A percentile compares a stretch with the other conserved stretches of the same genome.
These are phyloP conservation scores for Melanophora roralis DNA, from an alignment of 2,888 invertebrate genomes.

Conservation along the genomic window DNA sequence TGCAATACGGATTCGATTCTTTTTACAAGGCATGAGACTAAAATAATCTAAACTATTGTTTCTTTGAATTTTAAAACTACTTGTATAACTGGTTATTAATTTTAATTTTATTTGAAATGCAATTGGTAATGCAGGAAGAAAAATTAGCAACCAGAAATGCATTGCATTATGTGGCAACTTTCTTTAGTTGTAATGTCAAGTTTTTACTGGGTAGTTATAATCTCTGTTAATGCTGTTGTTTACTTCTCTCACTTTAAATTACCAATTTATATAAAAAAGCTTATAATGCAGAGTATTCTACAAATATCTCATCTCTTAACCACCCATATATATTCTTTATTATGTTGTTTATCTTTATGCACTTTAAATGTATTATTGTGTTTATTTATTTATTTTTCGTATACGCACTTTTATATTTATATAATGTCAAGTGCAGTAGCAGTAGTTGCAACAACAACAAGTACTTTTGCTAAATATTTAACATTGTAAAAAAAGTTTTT, in stretches of 20 bases:
- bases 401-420: neutral
- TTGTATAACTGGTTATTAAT: no score
- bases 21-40: no score
- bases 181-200: no score
- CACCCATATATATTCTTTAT: neutral
- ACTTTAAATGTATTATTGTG: neutral
- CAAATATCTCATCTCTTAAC: neutral
- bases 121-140: no score
- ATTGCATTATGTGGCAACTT: no score
- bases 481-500: slow-evolving; percentile 13
- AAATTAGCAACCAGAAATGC: no score
- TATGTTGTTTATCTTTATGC: slow-evolving; percentile 1
- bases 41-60: no score
- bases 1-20: no score
- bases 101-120: no score
- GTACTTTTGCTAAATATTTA: slow-evolving; percentile 28
- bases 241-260: neutral
- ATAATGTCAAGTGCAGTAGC: neutral
- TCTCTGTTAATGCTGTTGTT: no score
- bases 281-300: neutral
- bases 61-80: no score
- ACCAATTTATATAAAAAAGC: neutral
- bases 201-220: no score
- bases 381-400: neutral
- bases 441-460: neutral